Evolutionary conservation across 1,140 invertebrate genomes (phyloP).

Genomic region (Caligus rogercresseyi): DNA sequence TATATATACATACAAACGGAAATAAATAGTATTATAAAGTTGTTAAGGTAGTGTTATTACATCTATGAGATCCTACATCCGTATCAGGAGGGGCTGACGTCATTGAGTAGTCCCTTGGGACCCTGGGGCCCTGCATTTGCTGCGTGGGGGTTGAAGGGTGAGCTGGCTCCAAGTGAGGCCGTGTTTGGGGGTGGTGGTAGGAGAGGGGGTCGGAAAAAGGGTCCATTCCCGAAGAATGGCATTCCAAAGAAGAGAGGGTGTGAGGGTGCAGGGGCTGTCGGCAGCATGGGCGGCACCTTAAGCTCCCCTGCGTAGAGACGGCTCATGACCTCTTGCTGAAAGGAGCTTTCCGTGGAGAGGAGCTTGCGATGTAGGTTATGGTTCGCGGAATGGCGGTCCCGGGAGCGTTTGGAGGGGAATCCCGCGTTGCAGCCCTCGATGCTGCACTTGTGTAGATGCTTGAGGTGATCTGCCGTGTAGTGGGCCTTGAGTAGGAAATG

Average conservation of each 20-base stretch:
- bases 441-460: conserved; percentile 86
- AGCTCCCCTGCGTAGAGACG: conserved; percentile 21
- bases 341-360: conserved; percentile 45
- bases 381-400: conserved; percentile 81
- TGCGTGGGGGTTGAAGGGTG: no score
- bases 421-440: conserved; percentile 88
- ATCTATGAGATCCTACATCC: no score
- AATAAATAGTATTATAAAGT: no score
- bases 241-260: neutral
- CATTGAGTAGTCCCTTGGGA: no score
- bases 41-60: no score
- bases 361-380: conserved; percentile 74
- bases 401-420: conserved; percentile 80
- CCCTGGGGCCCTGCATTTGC: no score
- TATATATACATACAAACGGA: no score
- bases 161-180: no score
- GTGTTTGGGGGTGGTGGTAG: neutral
- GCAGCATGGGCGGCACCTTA: conserved; percentile 7
- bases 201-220: neutral
- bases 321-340: conserved; percentile 21
- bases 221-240: neutral
- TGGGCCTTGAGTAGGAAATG: conserved; percentile 88
- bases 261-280: neutral
- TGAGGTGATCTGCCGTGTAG: conserved; percentile 86
- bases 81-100: no score